phyloP scores from a whole-genome alignment of 2,888 invertebrate species.

The Asteroscopus sphinx region DNA sequence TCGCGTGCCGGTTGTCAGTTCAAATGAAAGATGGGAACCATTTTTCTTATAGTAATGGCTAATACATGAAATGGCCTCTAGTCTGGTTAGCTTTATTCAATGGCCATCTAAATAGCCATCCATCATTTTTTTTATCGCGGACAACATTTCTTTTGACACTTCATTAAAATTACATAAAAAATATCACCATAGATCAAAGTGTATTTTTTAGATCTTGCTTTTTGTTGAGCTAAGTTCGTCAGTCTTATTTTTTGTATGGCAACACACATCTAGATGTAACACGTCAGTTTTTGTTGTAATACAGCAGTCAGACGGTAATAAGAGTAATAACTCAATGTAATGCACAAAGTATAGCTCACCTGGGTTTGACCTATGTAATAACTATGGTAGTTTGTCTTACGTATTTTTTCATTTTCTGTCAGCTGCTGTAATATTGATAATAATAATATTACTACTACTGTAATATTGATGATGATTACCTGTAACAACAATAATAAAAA shows the following conservation, averaged over 20 bases:
- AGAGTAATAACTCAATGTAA: constrained; percentile 34
- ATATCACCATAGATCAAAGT: not conserved
- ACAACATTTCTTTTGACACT: not conserved
- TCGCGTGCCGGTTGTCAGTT: constrained; percentile 44
- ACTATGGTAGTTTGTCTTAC: constrained; percentile 9
- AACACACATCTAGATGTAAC: constrained; percentile 12
- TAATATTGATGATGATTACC: constrained; percentile 48
- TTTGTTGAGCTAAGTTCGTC: constrained; percentile 11
- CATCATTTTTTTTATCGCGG: constrained; percentile 18
- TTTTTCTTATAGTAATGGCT: constrained; percentile 26
- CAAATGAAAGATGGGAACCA: constrained; percentile 36
- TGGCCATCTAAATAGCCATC: constrained; percentile 2
- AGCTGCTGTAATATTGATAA: constrained; percentile 26
- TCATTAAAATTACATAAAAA: constrained; percentile 4
- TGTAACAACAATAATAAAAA: constrained; percentile 42
- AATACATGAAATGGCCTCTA: not conserved
- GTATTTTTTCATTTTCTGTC: constrained; percentile 7
- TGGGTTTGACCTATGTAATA: not conserved
- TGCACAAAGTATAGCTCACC: constrained; percentile 1
- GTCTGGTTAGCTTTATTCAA: not conserved
- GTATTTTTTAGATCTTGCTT: not conserved
- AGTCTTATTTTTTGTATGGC: constrained; percentile 9
- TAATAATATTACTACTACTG: no score
- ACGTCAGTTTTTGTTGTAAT: constrained; percentile 13
- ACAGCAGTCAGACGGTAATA: constrained; percentile 26